Evolutionary conservation across 2,888 invertebrate species (phyloP), one percentile per base, ranked within the genome.

Genomic region (Lasioglossum marginatum): DNA sequence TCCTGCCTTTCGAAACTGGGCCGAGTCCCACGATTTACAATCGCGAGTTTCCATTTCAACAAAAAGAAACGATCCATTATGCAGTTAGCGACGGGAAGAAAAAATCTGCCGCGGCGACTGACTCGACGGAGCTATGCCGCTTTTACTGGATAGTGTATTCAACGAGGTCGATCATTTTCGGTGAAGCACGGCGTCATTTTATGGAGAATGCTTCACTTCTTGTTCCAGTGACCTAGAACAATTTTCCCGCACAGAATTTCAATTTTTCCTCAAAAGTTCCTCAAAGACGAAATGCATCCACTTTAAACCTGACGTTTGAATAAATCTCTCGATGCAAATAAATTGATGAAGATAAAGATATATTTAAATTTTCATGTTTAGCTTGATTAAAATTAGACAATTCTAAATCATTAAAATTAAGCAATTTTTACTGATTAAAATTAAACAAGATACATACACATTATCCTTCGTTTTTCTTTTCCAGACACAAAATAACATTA

Each of bases 1-100:
- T 77, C 77, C 70, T 40, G 71, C 72, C 66, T 85, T 86, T 86
- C 82, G 83, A 89, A 89, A 89, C n/a, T 77, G 40, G 76, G 70
- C 79, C 85, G 80, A 78, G 76, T 5, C 27, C 48, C 37, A 71
- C 63, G 60, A 27, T 84, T 84, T 77, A 70, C 71, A 74, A 68
- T 57, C 43, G 37, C 63, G 31, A n/a, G 79, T 85, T 82, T 82
- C 74, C 73, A 82, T 76, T 68, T 79, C 43, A 14, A 12, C 27
- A 5, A 74, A 82, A 78, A 66, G 19, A n/a, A 34, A 87, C 72
- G 76, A 34, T 73, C 77, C 74, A 31, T 63, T 63, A 43, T 48
- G 31, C 48, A 23, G 72, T 23, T 34, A 10, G 72, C 19, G 19
- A 31, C 43, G 43, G 23, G 31, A 14, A 57, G 60, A 45, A 45